These are phyloP conservation scores for Paradoxurus hermaphroditus DNA, from an alignment of 2,113 vertebrate species.

Conservation along the genomic window DNA sequence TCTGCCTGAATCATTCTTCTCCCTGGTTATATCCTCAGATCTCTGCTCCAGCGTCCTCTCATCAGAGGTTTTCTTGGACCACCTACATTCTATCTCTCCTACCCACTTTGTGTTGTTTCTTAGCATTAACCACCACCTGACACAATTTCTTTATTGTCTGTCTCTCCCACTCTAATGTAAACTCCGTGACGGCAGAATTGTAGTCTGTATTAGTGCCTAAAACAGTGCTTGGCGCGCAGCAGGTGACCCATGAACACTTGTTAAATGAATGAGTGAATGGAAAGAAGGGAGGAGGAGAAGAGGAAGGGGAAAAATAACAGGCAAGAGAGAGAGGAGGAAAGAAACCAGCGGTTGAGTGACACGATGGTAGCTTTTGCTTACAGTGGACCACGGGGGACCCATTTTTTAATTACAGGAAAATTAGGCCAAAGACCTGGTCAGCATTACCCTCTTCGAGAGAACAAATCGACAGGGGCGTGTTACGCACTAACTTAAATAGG, in stretches of 20 bases:
- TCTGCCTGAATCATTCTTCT: background rate
- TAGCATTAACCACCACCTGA: background rate
- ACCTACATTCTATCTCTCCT: background rate
- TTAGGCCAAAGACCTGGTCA: constrained; percentile 1
- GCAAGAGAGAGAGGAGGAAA: background rate
- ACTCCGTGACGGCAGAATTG: background rate
- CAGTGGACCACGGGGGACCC: background rate
- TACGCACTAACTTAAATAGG: constrained; percentile 11
- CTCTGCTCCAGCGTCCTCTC: background rate
- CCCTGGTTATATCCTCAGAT: background rate
- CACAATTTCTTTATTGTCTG: background rate
- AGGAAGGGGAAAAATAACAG: background rate
- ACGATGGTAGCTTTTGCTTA: constrained; percentile 13
- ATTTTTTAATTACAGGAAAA: constrained; percentile 36
- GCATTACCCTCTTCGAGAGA: background rate
- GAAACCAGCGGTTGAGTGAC: constrained; percentile 8
- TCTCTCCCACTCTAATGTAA: background rate
- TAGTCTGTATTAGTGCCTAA: background rate
- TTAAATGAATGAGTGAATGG: background rate
- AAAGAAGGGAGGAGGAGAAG: background rate
- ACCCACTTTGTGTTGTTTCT: background rate
- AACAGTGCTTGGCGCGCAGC: background rate
- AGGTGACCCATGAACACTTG: background rate
- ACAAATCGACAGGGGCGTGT: background rate
- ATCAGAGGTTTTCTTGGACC: background rate